Percentiles rank a stretch among this genome's conserved stretches.
Evolutionary conservation across 2,113 vertebrate species (phyloP).

Genomic region (Osmerus eperlanus): DNA sequence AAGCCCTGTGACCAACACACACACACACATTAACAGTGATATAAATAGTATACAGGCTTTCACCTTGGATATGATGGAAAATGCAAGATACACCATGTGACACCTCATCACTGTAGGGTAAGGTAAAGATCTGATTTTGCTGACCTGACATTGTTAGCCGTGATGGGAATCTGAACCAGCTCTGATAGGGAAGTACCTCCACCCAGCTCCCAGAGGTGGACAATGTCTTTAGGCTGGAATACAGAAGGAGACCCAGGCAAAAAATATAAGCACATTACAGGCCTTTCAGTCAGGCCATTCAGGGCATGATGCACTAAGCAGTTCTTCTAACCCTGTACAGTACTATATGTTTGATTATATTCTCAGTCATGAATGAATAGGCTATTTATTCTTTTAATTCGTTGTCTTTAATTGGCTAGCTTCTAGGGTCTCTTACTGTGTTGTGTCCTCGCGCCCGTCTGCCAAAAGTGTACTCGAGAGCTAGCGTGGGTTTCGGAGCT

Average conservation of each 20-base stretch:
- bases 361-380: no score
- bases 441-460: constrained; percentile 86
- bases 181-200: constrained; percentile 89
- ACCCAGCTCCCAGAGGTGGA: constrained; percentile 95
- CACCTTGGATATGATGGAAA: no score
- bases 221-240: constrained; percentile 89
- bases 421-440: constrained; percentile 66
- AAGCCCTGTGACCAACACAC: constrained; percentile 66
- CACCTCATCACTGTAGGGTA: no score
- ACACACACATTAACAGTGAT: not conserved
- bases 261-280: no score
- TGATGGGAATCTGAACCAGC: constrained; percentile 85
- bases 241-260: constrained; percentile 3
- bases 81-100: no score
- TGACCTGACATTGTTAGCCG: constrained; percentile 76
- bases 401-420: not conserved
- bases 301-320: no score
- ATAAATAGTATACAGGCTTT: no score
- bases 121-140: constrained; percentile 9
- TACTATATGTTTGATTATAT: no score
- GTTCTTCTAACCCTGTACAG: no score
- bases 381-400: no score
- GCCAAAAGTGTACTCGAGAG: constrained; percentile 93
- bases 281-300: no score
- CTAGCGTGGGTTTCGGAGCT: constrained; percentile 86